Percentiles rank a stretch among this genome's conserved stretches.
These are phyloP conservation scores for Hylaea fasciaria DNA, from an alignment of 2,888 invertebrate species.

Conservation along the genomic window DNA sequence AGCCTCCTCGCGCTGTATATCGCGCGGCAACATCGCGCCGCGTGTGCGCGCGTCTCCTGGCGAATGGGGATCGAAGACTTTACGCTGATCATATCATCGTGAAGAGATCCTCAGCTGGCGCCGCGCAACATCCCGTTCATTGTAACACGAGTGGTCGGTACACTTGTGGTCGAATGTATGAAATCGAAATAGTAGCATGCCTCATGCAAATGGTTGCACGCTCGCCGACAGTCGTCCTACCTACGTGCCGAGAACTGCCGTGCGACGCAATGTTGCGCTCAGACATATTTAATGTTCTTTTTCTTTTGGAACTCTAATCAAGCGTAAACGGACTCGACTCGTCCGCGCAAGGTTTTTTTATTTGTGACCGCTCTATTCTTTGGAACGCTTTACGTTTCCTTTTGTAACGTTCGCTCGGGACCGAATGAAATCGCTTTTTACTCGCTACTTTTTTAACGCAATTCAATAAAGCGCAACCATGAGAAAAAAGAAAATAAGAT, in stretches of 20 bases:
- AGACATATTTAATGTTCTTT: constrained; percentile 6
- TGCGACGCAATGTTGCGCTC: constrained; percentile 4
- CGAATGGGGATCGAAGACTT: background rate
- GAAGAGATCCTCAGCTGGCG: background rate
- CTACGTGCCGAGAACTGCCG: background rate
- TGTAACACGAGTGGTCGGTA: too few species aligned
- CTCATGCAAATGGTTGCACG: background rate
- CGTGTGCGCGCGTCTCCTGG: constrained; percentile 1
- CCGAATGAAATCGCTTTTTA: constrained; percentile 11
- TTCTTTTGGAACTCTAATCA: constrained; percentile 2
- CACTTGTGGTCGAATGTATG: too few species aligned
- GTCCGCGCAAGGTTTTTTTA: constrained; percentile 2
- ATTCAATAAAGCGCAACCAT: constrained; percentile 15
- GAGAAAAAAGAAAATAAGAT: constrained; percentile 11
- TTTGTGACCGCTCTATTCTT: constrained; percentile 11
- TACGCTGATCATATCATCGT: background rate
- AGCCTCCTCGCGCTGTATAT: constrained; percentile 3
- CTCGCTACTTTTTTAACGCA: constrained; percentile 8
- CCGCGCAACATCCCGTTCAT: too few species aligned
- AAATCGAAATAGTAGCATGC: too few species aligned
- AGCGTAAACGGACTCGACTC: constrained; percentile 9
- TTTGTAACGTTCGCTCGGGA: constrained; percentile 4
- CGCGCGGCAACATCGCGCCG: background rate
- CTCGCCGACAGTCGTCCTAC: background rate
- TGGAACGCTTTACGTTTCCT: constrained; percentile 5